phyloP scores from a whole-genome alignment of 2,113 vertebrate species.

The Muscicapa adusta region DNA sequence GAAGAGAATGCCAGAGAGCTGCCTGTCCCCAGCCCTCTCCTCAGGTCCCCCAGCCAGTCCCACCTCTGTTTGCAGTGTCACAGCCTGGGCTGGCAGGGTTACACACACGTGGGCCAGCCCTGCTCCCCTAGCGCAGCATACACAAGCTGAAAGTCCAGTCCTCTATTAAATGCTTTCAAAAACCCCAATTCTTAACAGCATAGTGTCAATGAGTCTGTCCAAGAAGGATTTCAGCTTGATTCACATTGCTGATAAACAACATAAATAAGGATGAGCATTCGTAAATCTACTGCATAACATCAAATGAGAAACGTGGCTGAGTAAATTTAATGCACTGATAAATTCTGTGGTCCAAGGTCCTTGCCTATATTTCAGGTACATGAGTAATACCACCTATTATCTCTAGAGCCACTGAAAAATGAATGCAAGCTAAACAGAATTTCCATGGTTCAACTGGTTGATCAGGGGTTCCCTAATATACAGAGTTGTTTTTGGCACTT shows the following conservation, averaged over 20 bases:
- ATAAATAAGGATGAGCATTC: background rate
- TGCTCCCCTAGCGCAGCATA: background rate
- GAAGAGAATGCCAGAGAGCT: background rate
- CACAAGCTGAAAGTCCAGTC: background rate
- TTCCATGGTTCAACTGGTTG: background rate
- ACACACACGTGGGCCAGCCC: background rate
- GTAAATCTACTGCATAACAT: background rate
- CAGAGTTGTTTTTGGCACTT: background rate
- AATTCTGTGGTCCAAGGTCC: background rate
- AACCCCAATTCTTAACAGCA: background rate
- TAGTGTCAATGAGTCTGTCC: background rate
- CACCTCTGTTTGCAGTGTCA: rapidly evolving
- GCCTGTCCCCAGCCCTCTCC: no score
- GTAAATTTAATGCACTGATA: background rate
- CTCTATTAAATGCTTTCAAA: background rate
- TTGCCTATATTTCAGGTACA: background rate
- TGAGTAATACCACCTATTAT: background rate
- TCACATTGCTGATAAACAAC: background rate
- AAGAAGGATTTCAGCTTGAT: background rate
- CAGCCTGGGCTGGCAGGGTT: no score
- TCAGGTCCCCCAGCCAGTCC: background rate
- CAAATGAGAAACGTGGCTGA: background rate
- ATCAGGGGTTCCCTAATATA: background rate
- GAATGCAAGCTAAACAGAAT: background rate
- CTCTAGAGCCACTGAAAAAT: background rate